A percentile compares a stretch with the other conserved stretches of the same genome.
Conservation (phyloP, 2,797 vertebrate species). For the Crocodylus rhombifer region DNA sequence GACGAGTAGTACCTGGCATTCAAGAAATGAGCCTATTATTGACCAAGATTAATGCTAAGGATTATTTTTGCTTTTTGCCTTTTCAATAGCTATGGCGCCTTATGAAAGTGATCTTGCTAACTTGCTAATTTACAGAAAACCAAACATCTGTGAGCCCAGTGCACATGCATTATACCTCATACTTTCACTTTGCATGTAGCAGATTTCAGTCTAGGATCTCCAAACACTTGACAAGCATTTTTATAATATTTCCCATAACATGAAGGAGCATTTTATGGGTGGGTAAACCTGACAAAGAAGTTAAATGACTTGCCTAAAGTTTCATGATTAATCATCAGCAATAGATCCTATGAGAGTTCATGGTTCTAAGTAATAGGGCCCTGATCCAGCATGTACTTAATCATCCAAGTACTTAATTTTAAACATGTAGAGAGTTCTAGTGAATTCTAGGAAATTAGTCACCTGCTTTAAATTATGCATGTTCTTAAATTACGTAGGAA, state of each 20-base stretch:
- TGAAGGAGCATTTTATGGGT: neutral
- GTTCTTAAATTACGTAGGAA: neutral
- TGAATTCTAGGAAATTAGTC: neutral
- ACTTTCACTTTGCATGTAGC: neutral
- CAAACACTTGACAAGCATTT: neutral
- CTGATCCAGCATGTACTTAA: accelerated
- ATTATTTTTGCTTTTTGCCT: neutral
- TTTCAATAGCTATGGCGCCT: neutral
- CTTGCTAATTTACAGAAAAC: neutral
- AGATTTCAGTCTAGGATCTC: neutral
- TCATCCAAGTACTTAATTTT: neutral
- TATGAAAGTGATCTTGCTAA: neutral
- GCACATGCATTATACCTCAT: neutral
- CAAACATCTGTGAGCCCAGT: neutral
- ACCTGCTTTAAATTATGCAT: neutral
- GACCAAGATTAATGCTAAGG: neutral
- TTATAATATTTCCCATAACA: neutral
- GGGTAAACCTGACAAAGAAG: neutral
- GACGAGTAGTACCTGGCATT: neutral
- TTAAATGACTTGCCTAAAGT: neutral
- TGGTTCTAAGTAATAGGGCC: neutral
- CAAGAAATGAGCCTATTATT: neutral
- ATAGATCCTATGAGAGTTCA: neutral
- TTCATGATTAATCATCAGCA: neutral
- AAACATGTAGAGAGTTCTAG: neutral